Evolutionary conservation across 2,113 vertebrate genomes (phyloP), one percentile per base, ranked within the genome.

Genomic region (Aegypius monachus): DNA sequence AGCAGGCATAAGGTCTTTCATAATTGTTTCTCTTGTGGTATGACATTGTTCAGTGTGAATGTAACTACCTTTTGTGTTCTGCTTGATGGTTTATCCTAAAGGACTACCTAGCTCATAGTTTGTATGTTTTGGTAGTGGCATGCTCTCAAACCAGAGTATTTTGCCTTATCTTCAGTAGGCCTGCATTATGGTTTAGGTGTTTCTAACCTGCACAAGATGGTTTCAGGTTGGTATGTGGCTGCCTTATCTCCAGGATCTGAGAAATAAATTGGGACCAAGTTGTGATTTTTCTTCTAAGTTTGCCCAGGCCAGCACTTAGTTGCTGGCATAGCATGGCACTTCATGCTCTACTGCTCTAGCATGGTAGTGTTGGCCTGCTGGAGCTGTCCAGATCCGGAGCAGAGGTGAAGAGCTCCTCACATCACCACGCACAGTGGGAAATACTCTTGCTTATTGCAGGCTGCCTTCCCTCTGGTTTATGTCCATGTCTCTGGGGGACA

Each of bases 401-500:
- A 52, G 38, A 32, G 4, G 1, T 27, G 7, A 43, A 82, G 56
- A 50, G 43, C 50, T 74, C 50, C 9, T 74, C 27, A 32, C 40
- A 32, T 61, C 16, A 6, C 0, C 0, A 20, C 20, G 7, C 26
- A 52, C 7, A 18, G 67, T 1, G 2, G 23, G 21, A 72, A 68
- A 27, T 43, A 16, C 3, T 56, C n/a, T 56, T 74, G 31, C 7
- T 68, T 59, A 12, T 23, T 5, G 4, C 32, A 34, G 15, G 40
- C 63, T 88, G 14, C n/a, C 36, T 89, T 78, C 22, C 22, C 19
- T 52, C 25, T 48, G 11, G 21, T 47, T 88, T 53, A 26, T 1
- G 0, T 29, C 52, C 9, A 3, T 21, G 29, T 55, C 11, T 45
- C 36, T 34, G 18, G 16, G 34, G 4, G 0, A 2, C 45, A 53